phyloP scores from a whole-genome alignment of 2,888 invertebrate species.

The Imbricaverruca yamaguchii region DNA sequence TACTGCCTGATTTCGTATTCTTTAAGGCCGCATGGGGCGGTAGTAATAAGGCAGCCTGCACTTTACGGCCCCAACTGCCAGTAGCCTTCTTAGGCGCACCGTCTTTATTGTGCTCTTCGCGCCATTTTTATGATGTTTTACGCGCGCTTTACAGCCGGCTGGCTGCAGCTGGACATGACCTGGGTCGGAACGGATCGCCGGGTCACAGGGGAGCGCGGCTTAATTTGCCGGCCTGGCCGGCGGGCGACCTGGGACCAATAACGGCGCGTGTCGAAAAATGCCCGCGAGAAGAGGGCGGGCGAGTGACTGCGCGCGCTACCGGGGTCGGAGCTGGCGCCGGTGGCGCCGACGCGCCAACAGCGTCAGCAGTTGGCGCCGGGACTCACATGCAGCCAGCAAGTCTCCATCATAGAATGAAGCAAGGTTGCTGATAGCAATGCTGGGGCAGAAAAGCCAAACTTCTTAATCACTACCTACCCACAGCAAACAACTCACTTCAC shows the following conservation, averaged over 20 bases:
- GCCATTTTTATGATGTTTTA: constrained; percentile 19
- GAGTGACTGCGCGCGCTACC: too few species aligned
- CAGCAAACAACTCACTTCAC: too few species aligned
- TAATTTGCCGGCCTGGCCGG: neutral
- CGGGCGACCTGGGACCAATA: neutral
- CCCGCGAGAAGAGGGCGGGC: neutral
- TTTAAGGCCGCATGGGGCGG: neutral
- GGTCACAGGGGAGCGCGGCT: neutral
- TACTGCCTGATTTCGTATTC: neutral
- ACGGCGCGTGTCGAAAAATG: neutral
- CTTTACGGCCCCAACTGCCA: neutral
- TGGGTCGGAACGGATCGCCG: neutral
- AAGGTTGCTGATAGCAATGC: too few species aligned
- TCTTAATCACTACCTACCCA: too few species aligned
- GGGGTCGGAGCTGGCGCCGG: too few species aligned
- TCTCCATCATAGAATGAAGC: too few species aligned
- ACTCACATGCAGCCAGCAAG: too few species aligned
- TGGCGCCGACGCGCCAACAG: too few species aligned
- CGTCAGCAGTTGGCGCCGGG: too few species aligned
- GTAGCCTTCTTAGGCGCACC: neutral
- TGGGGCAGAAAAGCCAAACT: too few species aligned
- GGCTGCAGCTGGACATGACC: neutral
- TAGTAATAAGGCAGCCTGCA: neutral
- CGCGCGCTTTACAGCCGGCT: neutral
- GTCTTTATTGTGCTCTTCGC: constrained; percentile 11